phyloP scores from a whole-genome alignment of 2,113 vertebrate genomes.

The Perccottus glenii region DNA sequence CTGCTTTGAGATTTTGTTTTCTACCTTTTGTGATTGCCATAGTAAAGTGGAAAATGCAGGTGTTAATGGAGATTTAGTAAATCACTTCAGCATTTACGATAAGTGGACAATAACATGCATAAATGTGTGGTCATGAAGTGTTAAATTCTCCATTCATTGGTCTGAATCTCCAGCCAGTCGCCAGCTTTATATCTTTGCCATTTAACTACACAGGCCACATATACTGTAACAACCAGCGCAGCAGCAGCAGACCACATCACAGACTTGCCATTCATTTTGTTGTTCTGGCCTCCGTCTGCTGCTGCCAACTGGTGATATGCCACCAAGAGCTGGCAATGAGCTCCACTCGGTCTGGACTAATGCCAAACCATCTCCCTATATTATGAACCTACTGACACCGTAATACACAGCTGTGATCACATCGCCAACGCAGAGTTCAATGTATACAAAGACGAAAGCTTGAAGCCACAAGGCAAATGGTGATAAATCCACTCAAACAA shows the following conservation, averaged over 20 bases:
- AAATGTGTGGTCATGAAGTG: constrained; percentile 13
- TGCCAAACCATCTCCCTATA: constrained; percentile 25
- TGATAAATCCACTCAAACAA: background rate
- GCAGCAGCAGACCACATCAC: constrained; percentile 38
- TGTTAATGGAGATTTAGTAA: too few relatives aligned
- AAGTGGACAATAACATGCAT: constrained; percentile 23
- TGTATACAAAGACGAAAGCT: constrained; percentile 5
- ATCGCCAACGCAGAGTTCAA: constrained; percentile 14
- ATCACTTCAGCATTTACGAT: too few relatives aligned
- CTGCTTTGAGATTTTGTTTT: background rate
- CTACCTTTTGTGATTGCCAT: background rate
- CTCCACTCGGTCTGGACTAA: constrained; percentile 34
- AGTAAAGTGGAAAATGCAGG: background rate
- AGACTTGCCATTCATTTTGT: constrained; percentile 50
- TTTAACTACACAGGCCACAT: constrained; percentile 33
- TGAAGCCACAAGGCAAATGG: background rate
- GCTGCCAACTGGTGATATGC: constrained; percentile 57
- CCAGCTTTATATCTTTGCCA: constrained; percentile 16
- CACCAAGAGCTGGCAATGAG: constrained; percentile 49
- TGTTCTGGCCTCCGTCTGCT: constrained; percentile 25
- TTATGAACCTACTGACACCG: constrained; percentile 41
- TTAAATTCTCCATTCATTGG: constrained; percentile 4
- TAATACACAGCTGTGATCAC: constrained; percentile 49
- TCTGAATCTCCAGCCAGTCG: constrained; percentile 26
- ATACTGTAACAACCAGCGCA: constrained; percentile 2